Conservation (phyloP, 2,113 vertebrate species). For the Accipiter cooperii region DNA sequence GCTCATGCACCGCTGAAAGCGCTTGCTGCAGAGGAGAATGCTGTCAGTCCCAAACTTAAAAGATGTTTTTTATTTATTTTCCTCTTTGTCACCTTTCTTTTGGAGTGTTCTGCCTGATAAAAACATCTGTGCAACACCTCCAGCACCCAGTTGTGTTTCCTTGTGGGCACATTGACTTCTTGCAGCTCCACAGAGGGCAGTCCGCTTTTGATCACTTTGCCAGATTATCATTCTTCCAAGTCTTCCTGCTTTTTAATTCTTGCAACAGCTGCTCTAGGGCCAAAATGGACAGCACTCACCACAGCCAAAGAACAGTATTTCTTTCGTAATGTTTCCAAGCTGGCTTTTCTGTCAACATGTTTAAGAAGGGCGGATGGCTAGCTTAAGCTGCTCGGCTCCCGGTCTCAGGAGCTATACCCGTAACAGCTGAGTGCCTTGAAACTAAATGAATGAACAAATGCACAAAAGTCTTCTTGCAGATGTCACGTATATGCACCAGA, state of each 20-base stretch:
- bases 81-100: conserved; percentile 2
- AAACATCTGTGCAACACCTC: neutral
- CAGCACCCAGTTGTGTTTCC: conserved; percentile 47
- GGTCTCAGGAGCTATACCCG: neutral
- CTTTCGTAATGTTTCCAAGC: neutral
- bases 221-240: conserved; percentile 29
- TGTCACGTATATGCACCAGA: neutral
- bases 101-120: conserved; percentile 12
- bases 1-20: neutral
- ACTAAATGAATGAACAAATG: neutral
- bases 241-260: conserved; percentile 16
- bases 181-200: conserved; percentile 30
- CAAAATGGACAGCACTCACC: neutral
- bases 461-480: neutral
- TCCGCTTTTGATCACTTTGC: conserved; percentile 7
- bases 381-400: neutral
- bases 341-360: neutral
- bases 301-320: neutral
- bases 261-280: neutral
- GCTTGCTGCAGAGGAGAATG: neutral
- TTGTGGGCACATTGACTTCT: neutral
- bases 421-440: neutral
- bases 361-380: neutral
- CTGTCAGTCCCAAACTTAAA: neutral
- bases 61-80: neutral